Base-by-base conservation (phyloP, 1,140 invertebrate genomes). In the Scaptomyza montana region DNA sequence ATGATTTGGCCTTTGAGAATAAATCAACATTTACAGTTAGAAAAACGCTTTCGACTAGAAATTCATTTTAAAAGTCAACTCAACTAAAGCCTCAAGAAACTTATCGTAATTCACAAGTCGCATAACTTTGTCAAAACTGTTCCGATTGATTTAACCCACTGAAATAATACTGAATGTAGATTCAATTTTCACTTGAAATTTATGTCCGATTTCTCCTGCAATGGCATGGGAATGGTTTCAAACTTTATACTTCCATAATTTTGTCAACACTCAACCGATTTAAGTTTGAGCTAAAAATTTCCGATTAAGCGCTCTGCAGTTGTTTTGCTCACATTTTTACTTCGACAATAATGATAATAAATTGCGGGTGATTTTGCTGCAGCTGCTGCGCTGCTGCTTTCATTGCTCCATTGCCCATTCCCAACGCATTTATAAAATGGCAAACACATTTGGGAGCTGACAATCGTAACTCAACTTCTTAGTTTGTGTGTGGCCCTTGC, bases 281-380 rank as follows among this genome's bases (percentile, higher is more conserved):
- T 45, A 21, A 21, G 21, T 21, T 21, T 21, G 3, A 21, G 21
- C 30, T 1, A 30, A 30, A 7, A 6, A 3, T 33, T 33, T 33
- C 0, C 2, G 30, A 25, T 49, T 49, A n/a, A n/a, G 4, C 10
- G 12, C 39, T 43, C 10, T 25, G 25, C 6, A 9, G n/a, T 25
- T 49, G 39, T 28, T 28, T n/a, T 33, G 25, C 5, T n/a, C 25
- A 50, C 30, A 25, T 30, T 55, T 25, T 43, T 25, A 19, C 19
- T 59, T 16, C 9, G 25, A 16, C 45, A 33, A 59, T 47, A 59
- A 30, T 33, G 56, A 45, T 33, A 59, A 59, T 59, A 59, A 59
- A 59, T 59, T 47, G 25, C 13, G 4, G 8, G 28, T 6, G 30
- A 33, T 33, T 33, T 33, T 33, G 30, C 30, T 33, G 30, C 30